phyloP scores from a whole-genome alignment of 2,888 invertebrate genomes.

The Drosophila aldrichi region DNA sequence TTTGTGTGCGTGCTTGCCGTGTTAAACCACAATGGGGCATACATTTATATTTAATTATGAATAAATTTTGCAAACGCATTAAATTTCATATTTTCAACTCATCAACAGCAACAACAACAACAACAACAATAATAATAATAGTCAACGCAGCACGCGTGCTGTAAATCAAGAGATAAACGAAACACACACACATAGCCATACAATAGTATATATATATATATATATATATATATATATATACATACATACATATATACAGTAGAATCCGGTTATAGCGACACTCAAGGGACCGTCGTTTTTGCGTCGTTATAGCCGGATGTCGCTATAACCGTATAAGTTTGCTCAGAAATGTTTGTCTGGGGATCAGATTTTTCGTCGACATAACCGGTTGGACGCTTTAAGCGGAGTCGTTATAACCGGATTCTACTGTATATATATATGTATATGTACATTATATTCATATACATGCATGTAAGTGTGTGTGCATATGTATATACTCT shows the following conservation, averaged over 20 bases:
- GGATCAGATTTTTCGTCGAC: too few species aligned
- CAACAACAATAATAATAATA: constrained; percentile 26
- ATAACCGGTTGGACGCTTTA: too few species aligned
- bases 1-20: constrained; percentile 28
- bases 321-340: too few species aligned
- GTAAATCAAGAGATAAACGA: constrained; percentile 76
- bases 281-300: too few species aligned
- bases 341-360: too few species aligned
- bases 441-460: constrained; percentile 6
- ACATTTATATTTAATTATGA: constrained; percentile 81
- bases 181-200: constrained; percentile 12
- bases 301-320: too few species aligned
- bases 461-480: background rate
- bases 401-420: too few species aligned
- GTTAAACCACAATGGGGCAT: constrained; percentile 78
- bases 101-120: constrained; percentile 43
- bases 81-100: constrained; percentile 74
- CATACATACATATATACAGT: constrained; percentile 6
- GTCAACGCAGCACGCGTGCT: constrained; percentile 44
- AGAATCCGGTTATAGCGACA: too few species aligned
- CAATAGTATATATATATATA: background rate
- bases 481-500: constrained; percentile 12
- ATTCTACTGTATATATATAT: background rate
- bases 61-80: constrained; percentile 76
- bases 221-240: background rate